phyloP scores from a whole-genome alignment of 2,797 vertebrate genomes.

The Syncerus caffer region DNA sequence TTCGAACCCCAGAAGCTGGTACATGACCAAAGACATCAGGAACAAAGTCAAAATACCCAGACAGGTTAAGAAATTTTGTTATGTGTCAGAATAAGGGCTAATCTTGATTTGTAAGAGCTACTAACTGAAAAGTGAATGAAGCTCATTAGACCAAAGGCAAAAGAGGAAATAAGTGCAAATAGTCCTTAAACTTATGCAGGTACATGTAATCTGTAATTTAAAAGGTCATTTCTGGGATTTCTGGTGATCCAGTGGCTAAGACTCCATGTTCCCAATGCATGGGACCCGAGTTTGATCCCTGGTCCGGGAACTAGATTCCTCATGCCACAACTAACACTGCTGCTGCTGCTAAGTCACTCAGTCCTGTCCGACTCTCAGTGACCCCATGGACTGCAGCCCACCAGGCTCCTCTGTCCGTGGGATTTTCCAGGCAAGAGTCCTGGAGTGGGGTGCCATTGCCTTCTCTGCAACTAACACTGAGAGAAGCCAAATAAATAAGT shows the following conservation, averaged over 20 bases:
- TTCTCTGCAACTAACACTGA: neutral
- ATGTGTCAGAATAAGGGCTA: neutral
- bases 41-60: neutral
- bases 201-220: neutral
- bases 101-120: neutral
- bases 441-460: no score
- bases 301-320: neutral
- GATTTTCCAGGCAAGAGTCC: no score
- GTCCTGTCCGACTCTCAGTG: accelerated
- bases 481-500: neutral
- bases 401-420: no score
- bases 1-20: neutral
- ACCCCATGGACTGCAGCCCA: no score
- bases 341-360: no score
- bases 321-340: neutral
- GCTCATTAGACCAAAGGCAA: neutral
- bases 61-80: neutral
- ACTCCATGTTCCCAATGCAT: neutral
- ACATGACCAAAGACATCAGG: neutral
- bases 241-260: neutral
- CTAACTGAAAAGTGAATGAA: neutral
- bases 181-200: neutral
- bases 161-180: neutral
- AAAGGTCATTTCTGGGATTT: neutral
- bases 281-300: neutral